phyloP scores from a whole-genome alignment of 2,797 vertebrate genomes.

The Epinephelus awoara region DNA sequence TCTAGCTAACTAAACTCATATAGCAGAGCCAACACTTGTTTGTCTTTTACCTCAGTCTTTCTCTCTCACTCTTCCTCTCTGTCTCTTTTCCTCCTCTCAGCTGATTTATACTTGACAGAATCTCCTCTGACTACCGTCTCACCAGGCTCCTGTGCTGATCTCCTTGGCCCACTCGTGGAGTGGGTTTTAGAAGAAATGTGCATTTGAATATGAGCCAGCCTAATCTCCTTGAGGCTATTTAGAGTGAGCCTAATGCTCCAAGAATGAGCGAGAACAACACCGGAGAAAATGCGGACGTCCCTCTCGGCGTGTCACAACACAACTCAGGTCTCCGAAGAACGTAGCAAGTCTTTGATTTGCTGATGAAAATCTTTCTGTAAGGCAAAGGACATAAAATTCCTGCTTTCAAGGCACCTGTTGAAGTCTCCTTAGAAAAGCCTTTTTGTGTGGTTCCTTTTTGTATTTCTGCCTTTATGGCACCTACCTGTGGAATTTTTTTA shows the following conservation, averaged over 20 bases:
- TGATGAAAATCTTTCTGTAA: slow-evolving; percentile 68
- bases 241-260: slow-evolving; percentile 79
- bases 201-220: slow-evolving; percentile 78
- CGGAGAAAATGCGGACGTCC: slow-evolving; percentile 71
- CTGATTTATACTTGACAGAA: slow-evolving; percentile 78
- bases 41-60: slow-evolving; percentile 82
- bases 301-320: slow-evolving; percentile 77
- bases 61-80: slow-evolving; percentile 69
- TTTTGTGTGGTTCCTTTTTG: slow-evolving; percentile 14
- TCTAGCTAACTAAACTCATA: slow-evolving; percentile 89
- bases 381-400: slow-evolving; percentile 50
- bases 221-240: slow-evolving; percentile 80
- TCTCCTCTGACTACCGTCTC: slow-evolving; percentile 76
- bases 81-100: slow-evolving; percentile 69
- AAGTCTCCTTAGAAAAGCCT: slow-evolving; percentile 33
- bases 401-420: slow-evolving; percentile 78
- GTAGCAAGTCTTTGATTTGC: slow-evolving; percentile 61
- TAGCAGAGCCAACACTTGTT: slow-evolving; percentile 87
- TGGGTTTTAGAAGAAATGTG: slow-evolving; percentile 78
- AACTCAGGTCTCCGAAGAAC: slow-evolving; percentile 71
- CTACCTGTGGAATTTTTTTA: slow-evolving; percentile 27
- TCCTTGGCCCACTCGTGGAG: slow-evolving; percentile 75
- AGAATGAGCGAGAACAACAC: slow-evolving; percentile 80
- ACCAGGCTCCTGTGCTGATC: slow-evolving; percentile 65
- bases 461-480: slow-evolving; percentile 25